phyloP scores from a whole-genome alignment of 2,888 invertebrate species.

The Cryptops parisi region DNA sequence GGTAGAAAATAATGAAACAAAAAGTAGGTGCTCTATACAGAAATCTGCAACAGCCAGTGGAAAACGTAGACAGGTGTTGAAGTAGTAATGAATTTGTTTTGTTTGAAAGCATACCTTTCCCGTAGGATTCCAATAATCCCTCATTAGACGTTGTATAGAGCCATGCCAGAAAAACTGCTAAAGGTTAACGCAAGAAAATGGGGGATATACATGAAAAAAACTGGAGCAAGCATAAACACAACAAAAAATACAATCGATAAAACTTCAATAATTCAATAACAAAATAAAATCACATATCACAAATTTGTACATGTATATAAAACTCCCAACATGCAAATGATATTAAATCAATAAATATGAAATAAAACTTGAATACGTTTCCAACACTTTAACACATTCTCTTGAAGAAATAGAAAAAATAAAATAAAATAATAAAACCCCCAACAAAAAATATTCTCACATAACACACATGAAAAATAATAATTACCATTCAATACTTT shows the following conservation, averaged over 20 bases:
- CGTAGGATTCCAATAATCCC: conserved; percentile 44
- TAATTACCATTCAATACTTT: too few species aligned
- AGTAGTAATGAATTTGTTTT: background rate
- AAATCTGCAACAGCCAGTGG: background rate
- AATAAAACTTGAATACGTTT: too few species aligned
- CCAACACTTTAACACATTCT: too few species aligned
- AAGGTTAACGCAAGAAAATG: conserved; percentile 7
- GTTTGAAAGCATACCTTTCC: conserved; percentile 33
- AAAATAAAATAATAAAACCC: too few species aligned
- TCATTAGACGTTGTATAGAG: conserved; percentile 56
- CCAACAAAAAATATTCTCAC: too few species aligned
- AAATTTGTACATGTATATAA: too few species aligned
- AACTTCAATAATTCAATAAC: too few species aligned
- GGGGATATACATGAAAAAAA: conserved; percentile 3
- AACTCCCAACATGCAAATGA: too few species aligned
- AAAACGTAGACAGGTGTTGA: background rate
- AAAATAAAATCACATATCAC: too few species aligned
- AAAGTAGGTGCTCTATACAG: background rate
- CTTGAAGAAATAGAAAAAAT: too few species aligned
- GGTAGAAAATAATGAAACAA: too few species aligned
- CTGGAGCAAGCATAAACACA: conserved; percentile 1
- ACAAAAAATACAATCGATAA: conserved; percentile 4
- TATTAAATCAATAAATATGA: background rate
- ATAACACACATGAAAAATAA: too few species aligned
- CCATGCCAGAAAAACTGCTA: conserved; percentile 74